These are phyloP conservation scores for Zeuzera pyrina DNA, from an alignment of 2,888 invertebrate species.

Conservation along the genomic window DNA sequence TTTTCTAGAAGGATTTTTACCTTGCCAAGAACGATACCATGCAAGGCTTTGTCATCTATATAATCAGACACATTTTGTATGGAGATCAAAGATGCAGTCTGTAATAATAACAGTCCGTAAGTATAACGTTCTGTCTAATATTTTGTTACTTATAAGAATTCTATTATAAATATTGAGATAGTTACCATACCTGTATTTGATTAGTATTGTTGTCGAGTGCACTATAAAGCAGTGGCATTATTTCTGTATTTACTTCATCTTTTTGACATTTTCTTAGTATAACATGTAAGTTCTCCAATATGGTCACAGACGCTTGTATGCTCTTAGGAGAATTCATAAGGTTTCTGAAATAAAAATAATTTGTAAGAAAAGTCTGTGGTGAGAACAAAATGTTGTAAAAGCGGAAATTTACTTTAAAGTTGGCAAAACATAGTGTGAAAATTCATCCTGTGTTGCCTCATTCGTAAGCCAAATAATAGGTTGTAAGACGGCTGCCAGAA, in stretches of 20 bases:
- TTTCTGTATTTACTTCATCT: slow-evolving; percentile 84
- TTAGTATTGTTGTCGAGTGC: slow-evolving; percentile 91
- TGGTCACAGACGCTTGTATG: slow-evolving; percentile 88
- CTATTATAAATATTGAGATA: background rate
- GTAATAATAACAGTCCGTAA: slow-evolving; percentile 18
- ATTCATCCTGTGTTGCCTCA: slow-evolving; percentile 84
- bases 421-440: slow-evolving; percentile 85
- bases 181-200: slow-evolving; percentile 86
- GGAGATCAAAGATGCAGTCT: slow-evolving; percentile 92
- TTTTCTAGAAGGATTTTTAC: slow-evolving; percentile 86
- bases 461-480: slow-evolving; percentile 88
- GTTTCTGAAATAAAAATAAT: slow-evolving; percentile 54
- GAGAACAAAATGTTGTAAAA: slow-evolving; percentile 8
- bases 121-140: background rate
- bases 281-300: slow-evolving; percentile 91
- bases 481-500: slow-evolving; percentile 87
- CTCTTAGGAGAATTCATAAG: slow-evolving; percentile 85
- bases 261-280: slow-evolving; percentile 89
- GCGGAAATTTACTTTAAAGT: slow-evolving; percentile 80
- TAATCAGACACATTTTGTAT: slow-evolving; percentile 89
- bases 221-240: slow-evolving; percentile 88
- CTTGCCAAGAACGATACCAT: slow-evolving; percentile 86
- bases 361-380: background rate
- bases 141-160: background rate
- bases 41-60: slow-evolving; percentile 86